Evolutionary conservation across 1,140 invertebrate genomes (phyloP).

Genomic region (Amphibalanus amphitrite): DNA sequence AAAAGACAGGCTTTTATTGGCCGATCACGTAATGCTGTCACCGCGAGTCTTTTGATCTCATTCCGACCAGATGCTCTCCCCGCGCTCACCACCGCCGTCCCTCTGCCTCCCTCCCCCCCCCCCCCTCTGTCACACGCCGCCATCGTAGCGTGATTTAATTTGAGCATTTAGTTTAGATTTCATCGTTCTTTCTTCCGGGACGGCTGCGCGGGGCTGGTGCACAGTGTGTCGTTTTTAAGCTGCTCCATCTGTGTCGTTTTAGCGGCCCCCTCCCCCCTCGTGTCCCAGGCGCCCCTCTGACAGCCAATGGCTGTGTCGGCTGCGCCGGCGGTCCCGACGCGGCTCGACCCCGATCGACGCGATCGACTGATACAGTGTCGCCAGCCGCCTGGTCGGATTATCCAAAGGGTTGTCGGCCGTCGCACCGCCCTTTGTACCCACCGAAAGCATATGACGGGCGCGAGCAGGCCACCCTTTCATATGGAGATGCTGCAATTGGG

Average conservation of each 20-base stretch:
- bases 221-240: background rate
- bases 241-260: background rate
- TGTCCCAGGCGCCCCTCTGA: background rate
- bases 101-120: too few relatives aligned
- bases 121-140: background rate
- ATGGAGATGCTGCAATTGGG: background rate
- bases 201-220: background rate
- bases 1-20: too few relatives aligned
- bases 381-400: background rate
- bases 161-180: slow-evolving; percentile 1
- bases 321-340: too few relatives aligned
- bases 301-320: background rate
- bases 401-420: background rate
- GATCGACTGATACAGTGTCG: background rate
- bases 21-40: too few relatives aligned
- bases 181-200: background rate
- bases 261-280: too few relatives aligned
- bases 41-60: too few relatives aligned
- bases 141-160: background rate
- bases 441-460: background rate
- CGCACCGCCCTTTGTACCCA: background rate
- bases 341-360: background rate
- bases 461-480: background rate
- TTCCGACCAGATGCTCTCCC: too few relatives aligned
- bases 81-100: too few relatives aligned